phyloP scores from a whole-genome alignment of 2,888 invertebrate genomes.

The Tenodera sinensis region DNA sequence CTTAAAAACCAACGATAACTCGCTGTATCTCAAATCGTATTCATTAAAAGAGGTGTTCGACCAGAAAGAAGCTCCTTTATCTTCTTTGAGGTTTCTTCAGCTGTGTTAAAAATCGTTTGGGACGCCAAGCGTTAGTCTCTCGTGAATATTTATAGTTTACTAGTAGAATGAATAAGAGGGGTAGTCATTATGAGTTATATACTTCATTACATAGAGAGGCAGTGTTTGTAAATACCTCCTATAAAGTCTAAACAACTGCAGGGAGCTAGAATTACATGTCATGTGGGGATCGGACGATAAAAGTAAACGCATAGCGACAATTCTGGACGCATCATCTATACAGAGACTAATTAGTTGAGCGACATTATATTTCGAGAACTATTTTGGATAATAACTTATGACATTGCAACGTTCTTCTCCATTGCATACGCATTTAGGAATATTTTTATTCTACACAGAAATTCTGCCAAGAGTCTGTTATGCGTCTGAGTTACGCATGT shows the following conservation, averaged over 20 bases:
- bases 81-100: background rate
- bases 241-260: background rate
- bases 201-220: background rate
- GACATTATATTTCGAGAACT: no score
- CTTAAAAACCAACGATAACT: background rate
- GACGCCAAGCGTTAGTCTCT: background rate
- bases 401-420: no score
- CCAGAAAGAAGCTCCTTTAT: background rate
- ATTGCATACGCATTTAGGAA: no score
- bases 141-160: background rate
- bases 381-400: no score
- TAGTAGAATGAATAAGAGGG: background rate
- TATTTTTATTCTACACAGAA: no score
- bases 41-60: background rate
- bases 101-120: background rate
- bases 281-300: no score
- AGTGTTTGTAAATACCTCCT: background rate
- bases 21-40: background rate
- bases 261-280: background rate
- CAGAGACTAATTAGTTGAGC: no score
- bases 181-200: background rate
- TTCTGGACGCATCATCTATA: no score
- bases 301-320: no score
- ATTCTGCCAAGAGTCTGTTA: no score
- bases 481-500: no score